Evolutionary conservation across 2,113 vertebrate genomes (phyloP).

Genomic region (Phylloscopus trochilus): DNA sequence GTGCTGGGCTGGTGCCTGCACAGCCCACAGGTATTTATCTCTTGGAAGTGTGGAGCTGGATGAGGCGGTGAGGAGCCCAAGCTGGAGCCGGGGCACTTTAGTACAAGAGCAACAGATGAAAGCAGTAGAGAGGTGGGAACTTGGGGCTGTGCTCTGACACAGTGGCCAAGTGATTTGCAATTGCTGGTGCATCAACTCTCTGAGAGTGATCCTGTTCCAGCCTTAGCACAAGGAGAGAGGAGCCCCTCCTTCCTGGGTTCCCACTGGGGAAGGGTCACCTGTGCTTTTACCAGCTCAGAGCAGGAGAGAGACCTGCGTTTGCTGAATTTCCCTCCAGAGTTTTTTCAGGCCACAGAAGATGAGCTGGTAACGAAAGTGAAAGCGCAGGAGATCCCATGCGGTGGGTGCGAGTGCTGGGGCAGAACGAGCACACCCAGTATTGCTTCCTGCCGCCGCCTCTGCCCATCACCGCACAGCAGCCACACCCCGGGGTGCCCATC

Average conservation of each 20-base stretch:
- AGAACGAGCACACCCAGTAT: slow-evolving; percentile 26
- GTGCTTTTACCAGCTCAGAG: background rate
- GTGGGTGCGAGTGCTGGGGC: background rate
- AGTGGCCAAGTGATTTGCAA: background rate
- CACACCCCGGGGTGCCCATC: background rate
- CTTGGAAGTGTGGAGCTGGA: background rate
- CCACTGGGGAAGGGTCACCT: background rate
- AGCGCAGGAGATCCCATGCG: slow-evolving; percentile 57
- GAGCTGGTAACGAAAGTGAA: slow-evolving; percentile 53
- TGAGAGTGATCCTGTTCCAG: background rate
- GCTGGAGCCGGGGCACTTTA: background rate
- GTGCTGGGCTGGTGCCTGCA: background rate
- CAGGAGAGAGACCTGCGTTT: background rate
- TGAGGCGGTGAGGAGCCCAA: background rate
- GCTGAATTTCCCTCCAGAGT: slow-evolving; percentile 11
- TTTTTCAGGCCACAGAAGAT: background rate
- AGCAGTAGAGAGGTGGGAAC: background rate
- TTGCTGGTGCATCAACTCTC: background rate
- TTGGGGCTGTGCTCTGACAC: background rate
- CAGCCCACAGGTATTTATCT: background rate
- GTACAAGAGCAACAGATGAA: background rate
- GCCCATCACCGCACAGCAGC: background rate
- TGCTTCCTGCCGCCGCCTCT: slow-evolving; percentile 45
- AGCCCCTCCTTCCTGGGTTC: rapidly evolving
- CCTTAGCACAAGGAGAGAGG: rapidly evolving